phyloP scores from a whole-genome alignment of 2,113 vertebrate genomes.

The Bungarus multicinctus region DNA sequence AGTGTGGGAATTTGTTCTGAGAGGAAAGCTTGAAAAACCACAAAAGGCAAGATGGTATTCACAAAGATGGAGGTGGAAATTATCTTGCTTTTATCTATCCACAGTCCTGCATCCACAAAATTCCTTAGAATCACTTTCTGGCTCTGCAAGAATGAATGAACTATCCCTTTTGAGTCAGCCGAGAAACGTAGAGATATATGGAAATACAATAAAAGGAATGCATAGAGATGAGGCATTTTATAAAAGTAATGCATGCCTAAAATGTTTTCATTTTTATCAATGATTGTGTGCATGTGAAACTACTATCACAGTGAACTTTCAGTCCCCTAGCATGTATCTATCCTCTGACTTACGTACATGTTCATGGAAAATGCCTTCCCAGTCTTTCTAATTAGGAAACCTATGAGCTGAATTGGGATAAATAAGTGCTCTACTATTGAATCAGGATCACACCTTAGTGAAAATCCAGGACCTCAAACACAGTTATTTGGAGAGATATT shows the following conservation, averaged over 20 bases:
- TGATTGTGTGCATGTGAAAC: not conserved
- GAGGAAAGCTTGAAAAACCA: slow-evolving; percentile 3
- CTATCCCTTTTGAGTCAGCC: not conserved
- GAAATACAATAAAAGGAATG: not conserved
- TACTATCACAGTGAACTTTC: not conserved
- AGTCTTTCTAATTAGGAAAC: not conserved
- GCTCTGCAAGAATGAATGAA: not conserved
- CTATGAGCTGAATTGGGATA: not conserved
- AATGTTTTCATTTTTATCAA: not conserved
- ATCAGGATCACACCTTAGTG: not conserved
- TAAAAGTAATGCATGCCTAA: too few species aligned
- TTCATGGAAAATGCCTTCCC: not conserved
- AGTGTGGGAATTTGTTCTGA: slow-evolving; percentile 27
- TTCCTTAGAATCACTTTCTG: not conserved
- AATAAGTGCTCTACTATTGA: not conserved
- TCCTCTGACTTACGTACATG: not conserved
- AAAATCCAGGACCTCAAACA: not conserved
- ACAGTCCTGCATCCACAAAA: not conserved
- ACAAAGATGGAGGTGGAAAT: slow-evolving; percentile 1
- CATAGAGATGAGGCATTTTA: not conserved
- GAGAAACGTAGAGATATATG: not conserved
- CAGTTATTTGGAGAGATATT: not conserved
- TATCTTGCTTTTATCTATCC: not conserved
- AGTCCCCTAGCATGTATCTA: not conserved
- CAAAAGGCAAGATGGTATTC: not conserved